Evolutionary conservation across 1,140 invertebrate species (phyloP), one percentile per base, ranked within the genome.

Genomic region (Panagrolaimus sp.): DNA sequence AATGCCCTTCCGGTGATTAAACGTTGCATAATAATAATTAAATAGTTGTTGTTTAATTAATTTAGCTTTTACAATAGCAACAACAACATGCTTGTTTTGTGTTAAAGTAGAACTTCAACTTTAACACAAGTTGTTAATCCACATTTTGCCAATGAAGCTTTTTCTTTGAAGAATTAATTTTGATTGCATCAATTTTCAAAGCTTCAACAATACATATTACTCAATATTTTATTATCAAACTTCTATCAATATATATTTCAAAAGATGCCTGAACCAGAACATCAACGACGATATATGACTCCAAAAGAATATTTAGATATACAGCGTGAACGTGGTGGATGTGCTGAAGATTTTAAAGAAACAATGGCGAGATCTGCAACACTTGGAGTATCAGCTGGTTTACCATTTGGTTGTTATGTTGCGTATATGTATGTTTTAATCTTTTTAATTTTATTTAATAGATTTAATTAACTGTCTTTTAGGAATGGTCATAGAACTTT

Each of bases 391-490:
- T 11, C 11, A 16, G 48, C 31, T 1, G 66, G 66, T 0, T 23
- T 67, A 65, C 66, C 66, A 25, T 67, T 67, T n/a, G 66, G 66
- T 43, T 63, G n/a, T 16, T 67, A 67, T 44, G 66, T 67, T 46
- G 66, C 43, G 16, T 67, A 67, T 23, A 20, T 23, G 66, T 67
- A 61, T 42, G 20, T 63, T 61, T n/a, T n/a, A n/a, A n/a, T n/a
- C n/a, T n/a, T 44, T 63, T 65, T 23, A 38, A 13, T 45, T 23
- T 25, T 3, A 57, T 57, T 23, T 5, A 0, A 57, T 20, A 27
- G n/a, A 25, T 16, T 16, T n/a, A 9, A 1, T 23, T 57, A 0
- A 7, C 51, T 16, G 5, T 57, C 1, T 67, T 67, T 20, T 46
- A 67, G 66, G 47, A 23, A 67, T 61, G 43, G 46, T 44, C 27